These are phyloP conservation scores for Argopecten irradians DNA, from an alignment of 1,140 invertebrate genomes.

Conservation along the genomic window DNA sequence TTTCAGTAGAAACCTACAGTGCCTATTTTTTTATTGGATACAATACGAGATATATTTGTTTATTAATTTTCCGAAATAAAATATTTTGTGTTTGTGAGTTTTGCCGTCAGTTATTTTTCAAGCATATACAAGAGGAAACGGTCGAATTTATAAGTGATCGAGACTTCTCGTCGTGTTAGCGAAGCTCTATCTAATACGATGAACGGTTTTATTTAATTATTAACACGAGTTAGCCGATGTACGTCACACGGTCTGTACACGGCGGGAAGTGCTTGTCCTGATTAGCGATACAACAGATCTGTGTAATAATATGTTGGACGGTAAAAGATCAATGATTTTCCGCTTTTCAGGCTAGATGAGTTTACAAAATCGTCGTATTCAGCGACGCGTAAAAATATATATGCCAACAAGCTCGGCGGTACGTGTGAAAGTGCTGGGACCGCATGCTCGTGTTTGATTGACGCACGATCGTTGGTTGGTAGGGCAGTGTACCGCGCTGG, in stretches of 20 bases:
- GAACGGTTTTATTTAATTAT: conserved; percentile 17
- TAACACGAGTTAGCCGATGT: neutral
- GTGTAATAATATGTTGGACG: neutral
- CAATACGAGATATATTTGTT: too few relatives aligned
- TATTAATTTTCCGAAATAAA: neutral
- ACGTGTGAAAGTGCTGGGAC: conserved; percentile 11
- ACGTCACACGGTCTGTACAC: neutral
- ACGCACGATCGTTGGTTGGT: neutral
- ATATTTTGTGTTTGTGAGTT: neutral
- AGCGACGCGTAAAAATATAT: conserved; percentile 1
- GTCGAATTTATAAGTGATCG: neutral
- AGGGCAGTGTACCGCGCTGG: conserved; percentile 11
- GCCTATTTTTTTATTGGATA: neutral
- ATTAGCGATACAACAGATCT: neutral
- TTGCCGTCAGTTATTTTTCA: neutral
- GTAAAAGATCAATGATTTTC: neutral
- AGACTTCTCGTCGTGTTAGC: neutral
- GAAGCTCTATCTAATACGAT: neutral
- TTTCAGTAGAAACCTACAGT: neutral
- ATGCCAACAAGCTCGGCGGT: neutral
- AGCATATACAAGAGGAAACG: neutral
- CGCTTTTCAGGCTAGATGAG: neutral
- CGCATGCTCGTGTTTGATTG: neutral
- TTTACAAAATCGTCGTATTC: neutral
- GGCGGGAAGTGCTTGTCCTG: neutral